Evolutionary conservation across 2,888 invertebrate genomes (phyloP), one percentile per base, ranked within the genome.

Genomic region (Siphlonurus alternatus): DNA sequence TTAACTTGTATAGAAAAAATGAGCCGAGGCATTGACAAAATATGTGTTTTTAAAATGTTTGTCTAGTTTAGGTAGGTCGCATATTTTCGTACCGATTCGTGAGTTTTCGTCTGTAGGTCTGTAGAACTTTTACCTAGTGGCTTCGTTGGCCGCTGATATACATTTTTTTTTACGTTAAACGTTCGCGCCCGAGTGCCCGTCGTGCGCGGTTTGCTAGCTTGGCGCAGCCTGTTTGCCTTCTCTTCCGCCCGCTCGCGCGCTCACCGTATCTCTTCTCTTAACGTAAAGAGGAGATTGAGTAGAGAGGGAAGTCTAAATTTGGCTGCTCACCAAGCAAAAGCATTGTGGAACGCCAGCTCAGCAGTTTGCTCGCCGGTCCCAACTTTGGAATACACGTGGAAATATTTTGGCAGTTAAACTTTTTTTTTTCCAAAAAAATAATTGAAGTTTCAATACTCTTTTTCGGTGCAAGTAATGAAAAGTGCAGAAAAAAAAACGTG

Each of bases 371-470:
- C 56, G 56, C 56, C 22, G 56, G 22, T 56, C 22, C 56, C 56
- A 20, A 56, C 56, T 56, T 56, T 56, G 56, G 56, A 56, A 56
- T 56, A 56, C 56, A 56, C 56, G 56, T 56, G 56, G 56, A 20
- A 56, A 56, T 56, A 56, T 56, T 56, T 56, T 56, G 56, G 56
- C 56, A 22, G 19, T 10, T 15, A 15, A 38, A 38, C 38, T 10
- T 38, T 38, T 38, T 38, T 38, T 38, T 5, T 38, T n/a, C n/a
- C n/a, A n/a, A n/a, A n/a, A n/a, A n/a, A n/a, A n/a, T n/a, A n/a
- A n/a, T n/a, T 38, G 5, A 38, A 38, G 38, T 38, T 38, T 38
- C 15, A 38, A 5, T 38, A 15, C 5, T n/a, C 5, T 38, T 38
- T 38, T 10, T 10, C 38, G 15, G 38, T 38, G 38, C 38, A 38